Conservation (phyloP, 2,797 vertebrate genomes). For the Pipistrellus kuhlii region DNA sequence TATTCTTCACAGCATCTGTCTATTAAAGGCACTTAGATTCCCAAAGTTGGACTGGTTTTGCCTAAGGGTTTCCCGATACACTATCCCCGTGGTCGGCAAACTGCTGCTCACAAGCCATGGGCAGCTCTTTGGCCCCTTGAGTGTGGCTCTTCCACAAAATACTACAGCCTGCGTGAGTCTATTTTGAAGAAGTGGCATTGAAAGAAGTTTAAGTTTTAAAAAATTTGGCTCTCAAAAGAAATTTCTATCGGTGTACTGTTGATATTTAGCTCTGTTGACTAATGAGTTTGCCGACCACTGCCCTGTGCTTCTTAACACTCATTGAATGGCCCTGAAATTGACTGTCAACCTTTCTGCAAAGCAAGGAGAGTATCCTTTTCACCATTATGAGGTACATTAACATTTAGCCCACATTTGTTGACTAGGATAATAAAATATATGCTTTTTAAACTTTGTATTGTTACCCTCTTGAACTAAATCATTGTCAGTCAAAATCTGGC, state of each 20-base stretch:
- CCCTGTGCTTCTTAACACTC: not conserved
- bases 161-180: no score
- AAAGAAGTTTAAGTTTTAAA: no score
- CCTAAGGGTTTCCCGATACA: not conserved
- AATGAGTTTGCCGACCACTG: no score
- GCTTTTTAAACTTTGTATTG: not conserved
- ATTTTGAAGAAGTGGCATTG: no score
- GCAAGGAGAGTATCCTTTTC: not conserved
- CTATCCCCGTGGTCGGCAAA: no score
- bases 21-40: not conserved
- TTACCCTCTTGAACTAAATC: not conserved
- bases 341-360: not conserved
- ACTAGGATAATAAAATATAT: not conserved
- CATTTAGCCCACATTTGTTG: not conserved
- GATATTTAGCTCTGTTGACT: no score
- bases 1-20: slow-evolving; percentile 8
- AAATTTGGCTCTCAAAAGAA: no score
- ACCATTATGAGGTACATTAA: not conserved
- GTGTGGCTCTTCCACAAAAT: no score
- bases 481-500: not conserved
- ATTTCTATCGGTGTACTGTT: no score
- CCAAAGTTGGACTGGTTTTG: not conserved
- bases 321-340: not conserved
- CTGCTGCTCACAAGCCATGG: no score
- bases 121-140: no score